Evolutionary conservation across 2,797 vertebrate species (phyloP), one percentile per base, ranked within the genome.

Genomic region (Malurus splendens): DNA sequence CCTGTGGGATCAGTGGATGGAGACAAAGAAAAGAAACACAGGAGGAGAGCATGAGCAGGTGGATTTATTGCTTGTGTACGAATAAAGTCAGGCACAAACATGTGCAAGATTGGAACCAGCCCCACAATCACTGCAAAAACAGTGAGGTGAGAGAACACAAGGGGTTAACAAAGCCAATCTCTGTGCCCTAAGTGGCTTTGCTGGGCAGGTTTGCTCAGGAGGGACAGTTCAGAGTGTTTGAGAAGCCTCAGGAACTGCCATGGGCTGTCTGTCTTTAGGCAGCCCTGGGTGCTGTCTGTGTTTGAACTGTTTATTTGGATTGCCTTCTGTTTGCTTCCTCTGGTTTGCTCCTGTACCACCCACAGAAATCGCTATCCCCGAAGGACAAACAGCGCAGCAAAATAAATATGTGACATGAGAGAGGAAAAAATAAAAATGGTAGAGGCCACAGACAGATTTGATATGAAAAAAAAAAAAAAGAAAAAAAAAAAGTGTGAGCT

Each of bases 261-360:
- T 59, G 41, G 33, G 38, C 3, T 73, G 60, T 41, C 59, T 81
- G 0, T 67, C 66, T 52, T 41, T 14, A 47, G 71, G 14, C 52
- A 82, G 6, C 16, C 20, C 28, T 47, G 7, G 38, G 48, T 14
- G 54, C 38, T 33, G 25, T 18, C 32, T 27, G n/a, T 59, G 3
- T 79, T 82, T 73, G 68, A 79, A n/a, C 52, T 70, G 61, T 77
- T 87, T 82, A 30, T 82, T 92, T 80, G 80, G 24, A 60, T 67
- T 82, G 54, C 0, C 3, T 28, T 87, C 32, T 87, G 65, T 80
- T 92, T 57, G 61, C 36, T 7, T 9, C 45, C 70, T 84, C 67
- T 65, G 50, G 18, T 80, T 67, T 74, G 76, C 82, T 65, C 30
- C 73, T 42, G 70, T 60, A 47, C 42, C 27, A 10, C 55, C 42